Percentiles rank a stretch among this genome's conserved stretches.
Conservation (phyloP, 2,797 vertebrate species). For the Delichon dasypus region DNA sequence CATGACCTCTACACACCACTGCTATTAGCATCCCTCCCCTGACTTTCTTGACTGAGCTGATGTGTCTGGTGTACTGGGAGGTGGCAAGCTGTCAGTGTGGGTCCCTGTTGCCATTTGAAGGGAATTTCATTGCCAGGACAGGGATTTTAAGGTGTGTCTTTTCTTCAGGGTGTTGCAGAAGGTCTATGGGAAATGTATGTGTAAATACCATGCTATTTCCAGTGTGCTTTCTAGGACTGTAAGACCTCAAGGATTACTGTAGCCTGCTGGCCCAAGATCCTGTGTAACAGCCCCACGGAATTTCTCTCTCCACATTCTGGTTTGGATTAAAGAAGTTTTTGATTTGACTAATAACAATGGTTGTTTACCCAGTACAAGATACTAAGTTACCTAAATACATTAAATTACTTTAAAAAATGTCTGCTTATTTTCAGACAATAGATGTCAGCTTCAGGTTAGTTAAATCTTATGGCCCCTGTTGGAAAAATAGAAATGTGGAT, state of each 20-base stretch:
- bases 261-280: not conserved
- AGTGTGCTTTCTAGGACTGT: not conserved
- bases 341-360: not conserved
- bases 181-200: not conserved
- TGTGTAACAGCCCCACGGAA: not conserved
- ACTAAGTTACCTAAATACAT: not conserved
- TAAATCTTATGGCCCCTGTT: not conserved
- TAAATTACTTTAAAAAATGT: not conserved
- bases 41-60: not conserved
- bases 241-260: not conserved
- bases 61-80: not conserved
- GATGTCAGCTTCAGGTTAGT: not conserved
- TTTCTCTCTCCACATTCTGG: not conserved
- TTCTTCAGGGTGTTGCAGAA: not conserved
- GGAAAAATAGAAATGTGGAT: not conserved
- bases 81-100: not conserved
- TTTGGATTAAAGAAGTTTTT: not conserved
- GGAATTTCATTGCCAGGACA: not conserved
- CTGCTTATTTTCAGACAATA: not conserved
- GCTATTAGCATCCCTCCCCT: not conserved
- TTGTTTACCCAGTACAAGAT: not conserved
- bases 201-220: not conserved
- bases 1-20: not conserved
- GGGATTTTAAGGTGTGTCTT: not conserved
- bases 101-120: not conserved